Conservation (phyloP, 1,140 invertebrate genomes). For the Trichonephila inaurata region DNA sequence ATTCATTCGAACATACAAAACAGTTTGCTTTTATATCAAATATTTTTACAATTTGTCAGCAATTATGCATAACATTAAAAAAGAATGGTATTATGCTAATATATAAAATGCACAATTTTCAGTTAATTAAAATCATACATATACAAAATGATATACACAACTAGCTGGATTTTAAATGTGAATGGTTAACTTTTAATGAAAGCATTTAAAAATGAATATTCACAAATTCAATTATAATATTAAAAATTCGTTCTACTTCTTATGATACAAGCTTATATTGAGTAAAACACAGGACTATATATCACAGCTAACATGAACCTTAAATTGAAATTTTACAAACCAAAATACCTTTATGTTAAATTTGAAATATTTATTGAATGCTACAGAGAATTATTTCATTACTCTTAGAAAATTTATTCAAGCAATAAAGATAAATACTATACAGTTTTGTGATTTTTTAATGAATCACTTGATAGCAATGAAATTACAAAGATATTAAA, state of each 20-base stretch:
- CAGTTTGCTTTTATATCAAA: too few relatives aligned
- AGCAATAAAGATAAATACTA: conserved; percentile 68
- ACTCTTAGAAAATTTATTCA: conserved; percentile 56
- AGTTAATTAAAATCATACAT: neutral
- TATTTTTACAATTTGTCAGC: too few relatives aligned
- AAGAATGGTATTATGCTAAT: too few relatives aligned
- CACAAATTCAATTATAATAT: neutral
- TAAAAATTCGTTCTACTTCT: neutral
- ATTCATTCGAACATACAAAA: too few relatives aligned
- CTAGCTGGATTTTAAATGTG: neutral
- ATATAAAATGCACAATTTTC: too few relatives aligned
- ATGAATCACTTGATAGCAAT: conserved; percentile 17
- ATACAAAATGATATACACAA: neutral
- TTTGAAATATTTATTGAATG: neutral
- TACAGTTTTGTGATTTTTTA: conserved; percentile 39
- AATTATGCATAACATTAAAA: too few relatives aligned
- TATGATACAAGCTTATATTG: neutral
- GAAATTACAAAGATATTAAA: conserved; percentile 48
- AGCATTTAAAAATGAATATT: neutral
- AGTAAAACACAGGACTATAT: neutral
- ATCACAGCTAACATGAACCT: conserved; percentile 20
- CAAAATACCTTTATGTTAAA: neutral
- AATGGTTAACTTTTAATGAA: neutral
- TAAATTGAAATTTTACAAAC: too few relatives aligned
- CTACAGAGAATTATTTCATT: neutral